These are phyloP conservation scores for Syngnathus typhle DNA, from an alignment of 2,113 vertebrate species.

Conservation along the genomic window DNA sequence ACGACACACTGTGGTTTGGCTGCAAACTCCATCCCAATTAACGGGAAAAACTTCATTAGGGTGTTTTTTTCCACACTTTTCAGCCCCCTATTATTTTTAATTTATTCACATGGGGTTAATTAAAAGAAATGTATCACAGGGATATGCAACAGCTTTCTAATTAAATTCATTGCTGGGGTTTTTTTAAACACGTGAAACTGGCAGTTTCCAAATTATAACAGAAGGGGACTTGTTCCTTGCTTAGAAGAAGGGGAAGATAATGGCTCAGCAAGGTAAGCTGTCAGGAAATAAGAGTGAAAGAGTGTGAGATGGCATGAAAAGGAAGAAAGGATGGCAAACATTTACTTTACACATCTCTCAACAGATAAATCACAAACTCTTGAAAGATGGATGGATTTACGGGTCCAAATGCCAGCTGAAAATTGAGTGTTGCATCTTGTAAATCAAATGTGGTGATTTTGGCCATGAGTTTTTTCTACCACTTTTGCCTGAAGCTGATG, in stretches of 20 bases:
- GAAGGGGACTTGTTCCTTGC: slow-evolving; percentile 67
- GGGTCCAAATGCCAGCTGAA: slow-evolving; percentile 30
- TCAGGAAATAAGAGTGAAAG: slow-evolving; percentile 44
- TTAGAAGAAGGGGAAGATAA: slow-evolving; percentile 54
- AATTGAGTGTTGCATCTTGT: slow-evolving; percentile 30
- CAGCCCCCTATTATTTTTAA: slow-evolving; percentile 76
- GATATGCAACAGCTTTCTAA: slow-evolving; percentile 77
- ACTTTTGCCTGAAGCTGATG: slow-evolving; percentile 32
- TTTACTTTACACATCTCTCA: slow-evolving; percentile 28
- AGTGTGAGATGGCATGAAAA: slow-evolving; percentile 23
- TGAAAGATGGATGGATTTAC: slow-evolving; percentile 33
- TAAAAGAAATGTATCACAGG: slow-evolving; percentile 76
- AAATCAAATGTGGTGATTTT: slow-evolving; percentile 39
- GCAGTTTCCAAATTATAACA: slow-evolving; percentile 71
- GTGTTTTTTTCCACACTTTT: slow-evolving; percentile 60
- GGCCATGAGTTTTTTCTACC: slow-evolving; percentile 15
- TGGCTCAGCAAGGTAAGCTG: slow-evolving; percentile 62
- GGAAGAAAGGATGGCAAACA: slow-evolving; percentile 35
- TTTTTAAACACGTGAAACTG: slow-evolving; percentile 68
- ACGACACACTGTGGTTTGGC: slow-evolving; percentile 67
- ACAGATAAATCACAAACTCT: slow-evolving; percentile 43
- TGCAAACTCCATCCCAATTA: slow-evolving; percentile 72
- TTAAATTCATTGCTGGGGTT: slow-evolving; percentile 75
- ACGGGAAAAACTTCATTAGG: slow-evolving; percentile 71
- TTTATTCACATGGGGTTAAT: slow-evolving; percentile 82